Base-by-base conservation (phyloP, 2,888 invertebrate genomes). In the Luperina nickerlii region DNA sequence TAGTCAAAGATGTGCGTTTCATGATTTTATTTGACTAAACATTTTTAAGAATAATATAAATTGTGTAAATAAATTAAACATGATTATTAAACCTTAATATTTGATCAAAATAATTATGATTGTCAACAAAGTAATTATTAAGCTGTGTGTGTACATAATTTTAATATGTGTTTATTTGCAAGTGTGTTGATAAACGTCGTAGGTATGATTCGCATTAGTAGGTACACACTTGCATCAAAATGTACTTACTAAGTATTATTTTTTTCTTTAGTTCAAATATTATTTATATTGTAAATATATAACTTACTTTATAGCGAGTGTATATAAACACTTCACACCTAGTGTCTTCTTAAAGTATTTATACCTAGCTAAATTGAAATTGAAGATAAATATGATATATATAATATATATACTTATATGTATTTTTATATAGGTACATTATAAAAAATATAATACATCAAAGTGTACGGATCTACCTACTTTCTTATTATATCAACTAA, bases 341-440 rank as follows among this genome's bases (percentile, higher is more conserved):
- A 82, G 67, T 83, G 51, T 77, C 79, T 76, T 79, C 57, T 62
- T 60, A n/a, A 38, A 74, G 9, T 74, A 81, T 65, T 57, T 65
- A 75, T 66, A 80, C 24, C 20, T 67, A 38, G 51, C 13, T 62
- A 54, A 54, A 80, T 27, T 60, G 6, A 45, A 65, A 65, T 45
- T 48, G 20, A 2, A 11, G 1, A 66, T 51, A 79, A 66, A 45
- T 9, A 0, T 60, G 48, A 32, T 32, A 32, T 32, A 32, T 32
- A 32, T 32, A 32, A 32, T 32, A 32, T 1, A 32, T 32, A 32
- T 32, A 32, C 32, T 1, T 32, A 32, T 32, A 32, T 32, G 32
- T 32, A 32, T 32, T 32, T 32, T 32, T 32, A 32, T 32, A 32
- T 32, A 32, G 32, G 32, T 65, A 38, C 1, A 27, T 11, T 20